Evolutionary conservation across 1,140 invertebrate species (phyloP).

Genomic region (Bombus difficillimus): DNA sequence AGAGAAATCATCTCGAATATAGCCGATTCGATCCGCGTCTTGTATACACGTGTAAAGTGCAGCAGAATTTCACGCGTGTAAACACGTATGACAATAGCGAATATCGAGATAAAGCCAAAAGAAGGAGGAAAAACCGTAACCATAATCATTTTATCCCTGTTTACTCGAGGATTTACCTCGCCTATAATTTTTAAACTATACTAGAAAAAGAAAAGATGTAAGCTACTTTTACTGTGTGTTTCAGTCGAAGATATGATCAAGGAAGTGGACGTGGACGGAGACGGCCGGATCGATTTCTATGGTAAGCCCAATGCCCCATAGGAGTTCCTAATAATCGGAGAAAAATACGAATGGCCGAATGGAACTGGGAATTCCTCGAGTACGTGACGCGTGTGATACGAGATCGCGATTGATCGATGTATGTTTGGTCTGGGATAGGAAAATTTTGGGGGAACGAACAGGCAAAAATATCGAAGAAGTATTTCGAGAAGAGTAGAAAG

Average conservation of each 20-base stretch:
- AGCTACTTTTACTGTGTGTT: constrained; percentile 76
- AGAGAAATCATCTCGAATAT: too few relatives aligned
- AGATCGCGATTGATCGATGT: not conserved
- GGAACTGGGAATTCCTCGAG: not conserved
- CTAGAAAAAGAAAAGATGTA: not conserved
- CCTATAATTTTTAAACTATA: not conserved
- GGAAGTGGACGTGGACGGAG: constrained; percentile 94
- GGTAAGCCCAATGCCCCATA: constrained; percentile 83
- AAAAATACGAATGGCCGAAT: not conserved
- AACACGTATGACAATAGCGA: too few relatives aligned
- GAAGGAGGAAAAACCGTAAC: not conserved
- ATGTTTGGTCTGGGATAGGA: not conserved
- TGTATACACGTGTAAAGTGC: too few relatives aligned
- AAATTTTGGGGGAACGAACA: not conserved
- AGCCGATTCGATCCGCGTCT: too few relatives aligned
- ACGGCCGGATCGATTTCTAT: constrained; percentile 94
- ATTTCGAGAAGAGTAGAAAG: too few relatives aligned
- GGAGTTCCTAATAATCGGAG: constrained; percentile 19
- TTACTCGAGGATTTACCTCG: not conserved
- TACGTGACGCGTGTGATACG: not conserved
- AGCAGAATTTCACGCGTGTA: not conserved
- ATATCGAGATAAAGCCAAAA: not conserved
- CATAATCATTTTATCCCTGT: not conserved
- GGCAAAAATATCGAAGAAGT: not conserved
- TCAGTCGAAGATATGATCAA: constrained; percentile 96